Conservation (phyloP, 2,888 invertebrate species). For the Metacarcinus magister region DNA sequence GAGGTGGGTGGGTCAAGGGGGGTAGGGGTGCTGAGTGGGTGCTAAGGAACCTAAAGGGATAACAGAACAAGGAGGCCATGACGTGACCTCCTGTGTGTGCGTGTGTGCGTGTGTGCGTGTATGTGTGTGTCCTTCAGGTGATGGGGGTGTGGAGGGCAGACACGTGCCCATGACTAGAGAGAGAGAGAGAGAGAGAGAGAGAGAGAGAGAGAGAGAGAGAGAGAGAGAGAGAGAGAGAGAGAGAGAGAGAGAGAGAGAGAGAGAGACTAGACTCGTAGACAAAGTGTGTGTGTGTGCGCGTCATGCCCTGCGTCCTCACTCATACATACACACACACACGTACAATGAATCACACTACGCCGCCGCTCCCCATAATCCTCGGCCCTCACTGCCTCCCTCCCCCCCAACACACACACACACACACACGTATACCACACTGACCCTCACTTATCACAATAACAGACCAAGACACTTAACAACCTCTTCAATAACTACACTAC, state of each 20-base stretch:
- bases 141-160: not conserved
- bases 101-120: slow-evolving; percentile 26
- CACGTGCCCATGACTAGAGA: not conserved
- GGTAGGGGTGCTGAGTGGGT: too few species aligned
- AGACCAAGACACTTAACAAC: too few species aligned
- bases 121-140: not conserved
- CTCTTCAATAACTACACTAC: too few species aligned
- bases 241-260: slow-evolving; percentile 44
- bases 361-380: not conserved
- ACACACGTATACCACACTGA: too few species aligned
- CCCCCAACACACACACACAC: too few species aligned
- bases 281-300: not conserved
- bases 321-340: not conserved
- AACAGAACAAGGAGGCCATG: not conserved
- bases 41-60: not conserved
- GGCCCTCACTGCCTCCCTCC: not conserved
- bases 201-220: slow-evolving; percentile 62
- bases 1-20: not conserved
- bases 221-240: slow-evolving; percentile 63
- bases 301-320: not conserved
- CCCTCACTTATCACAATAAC: too few species aligned
- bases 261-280: not conserved
- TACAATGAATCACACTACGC: not conserved
- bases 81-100: not conserved
- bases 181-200: slow-evolving; percentile 56